Evolutionary conservation across 2,797 vertebrate genomes (phyloP).

Genomic region (Intellagama lesueurii): DNA sequence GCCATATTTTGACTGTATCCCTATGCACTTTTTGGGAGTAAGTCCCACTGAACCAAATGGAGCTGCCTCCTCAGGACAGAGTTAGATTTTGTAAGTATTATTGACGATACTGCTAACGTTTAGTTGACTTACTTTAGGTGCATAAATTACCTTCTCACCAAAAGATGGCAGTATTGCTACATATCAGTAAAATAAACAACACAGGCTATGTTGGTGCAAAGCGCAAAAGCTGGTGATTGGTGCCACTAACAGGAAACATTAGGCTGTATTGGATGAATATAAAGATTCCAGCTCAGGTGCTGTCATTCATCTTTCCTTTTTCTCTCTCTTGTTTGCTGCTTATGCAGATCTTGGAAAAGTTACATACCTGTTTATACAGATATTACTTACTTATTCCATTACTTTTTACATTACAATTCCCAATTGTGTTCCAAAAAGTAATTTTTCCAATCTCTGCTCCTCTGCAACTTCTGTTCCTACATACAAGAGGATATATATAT

Average conservation of each 20-base stretch:
- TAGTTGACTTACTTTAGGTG: not conserved
- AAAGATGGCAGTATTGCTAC: constrained; percentile 45
- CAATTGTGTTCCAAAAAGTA: too few species aligned
- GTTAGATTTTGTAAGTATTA: too few species aligned
- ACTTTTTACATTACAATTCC: too few species aligned
- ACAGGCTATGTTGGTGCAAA: not conserved
- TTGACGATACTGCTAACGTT: not conserved
- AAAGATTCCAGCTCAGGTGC: not conserved
- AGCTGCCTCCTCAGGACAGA: not conserved
- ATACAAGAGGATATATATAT: not conserved
- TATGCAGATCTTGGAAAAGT: too few species aligned
- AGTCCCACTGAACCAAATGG: not conserved
- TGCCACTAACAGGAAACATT: not conserved
- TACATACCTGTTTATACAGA: too few species aligned
- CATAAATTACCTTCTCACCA: not conserved
- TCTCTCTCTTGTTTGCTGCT: too few species aligned
- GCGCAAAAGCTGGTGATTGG: not conserved
- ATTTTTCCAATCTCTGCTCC: not conserved
- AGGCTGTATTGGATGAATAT: not conserved
- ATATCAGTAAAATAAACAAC: not conserved
- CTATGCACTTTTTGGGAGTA: not conserved
- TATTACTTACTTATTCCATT: too few species aligned
- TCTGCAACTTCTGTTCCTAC: not conserved
- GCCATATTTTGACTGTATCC: not conserved
- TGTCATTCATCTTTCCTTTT: not conserved